These are phyloP conservation scores for Lampropteryx suffumata DNA, from an alignment of 2,888 invertebrate genomes.

Conservation along the genomic window DNA sequence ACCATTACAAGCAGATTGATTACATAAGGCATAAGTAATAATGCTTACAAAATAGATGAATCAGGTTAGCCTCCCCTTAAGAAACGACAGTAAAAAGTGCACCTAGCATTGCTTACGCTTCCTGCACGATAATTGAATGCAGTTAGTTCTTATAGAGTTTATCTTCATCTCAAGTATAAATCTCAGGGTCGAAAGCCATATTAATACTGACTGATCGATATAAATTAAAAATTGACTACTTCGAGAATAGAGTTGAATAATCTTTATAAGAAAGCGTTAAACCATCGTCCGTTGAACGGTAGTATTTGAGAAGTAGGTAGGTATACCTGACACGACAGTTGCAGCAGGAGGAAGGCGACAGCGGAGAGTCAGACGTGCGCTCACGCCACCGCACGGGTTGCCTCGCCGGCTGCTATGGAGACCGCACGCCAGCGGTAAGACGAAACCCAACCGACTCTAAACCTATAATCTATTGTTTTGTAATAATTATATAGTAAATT, in stretches of 20 bases:
- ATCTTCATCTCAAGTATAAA: neutral
- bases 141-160: slow-evolving; percentile 17
- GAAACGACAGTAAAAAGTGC: slow-evolving; percentile 24
- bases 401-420: slow-evolving; percentile 88
- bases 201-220: slow-evolving; percentile 17
- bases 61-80: slow-evolving; percentile 13
- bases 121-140: slow-evolving; percentile 46
- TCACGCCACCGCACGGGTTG: slow-evolving; percentile 87
- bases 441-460: slow-evolving; percentile 27
- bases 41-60: slow-evolving; percentile 20
- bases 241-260: neutral
- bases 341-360: slow-evolving; percentile 80
- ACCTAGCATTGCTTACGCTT: slow-evolving; percentile 56
- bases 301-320: slow-evolving; percentile 39
- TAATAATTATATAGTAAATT: too few species aligned
- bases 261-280: slow-evolving; percentile 14
- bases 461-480: neutral
- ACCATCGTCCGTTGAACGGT: slow-evolving; percentile 15
- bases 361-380: slow-evolving; percentile 79
- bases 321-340: slow-evolving; percentile 70
- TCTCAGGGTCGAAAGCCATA: slow-evolving; percentile 22
- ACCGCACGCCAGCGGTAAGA: slow-evolving; percentile 90
- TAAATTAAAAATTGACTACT: neutral
- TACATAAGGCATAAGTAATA: slow-evolving; percentile 8
- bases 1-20: slow-evolving; percentile 20